Base-by-base conservation (phyloP, 2,797 vertebrate genomes). In the Pseudopleuronectes americanus region DNA sequence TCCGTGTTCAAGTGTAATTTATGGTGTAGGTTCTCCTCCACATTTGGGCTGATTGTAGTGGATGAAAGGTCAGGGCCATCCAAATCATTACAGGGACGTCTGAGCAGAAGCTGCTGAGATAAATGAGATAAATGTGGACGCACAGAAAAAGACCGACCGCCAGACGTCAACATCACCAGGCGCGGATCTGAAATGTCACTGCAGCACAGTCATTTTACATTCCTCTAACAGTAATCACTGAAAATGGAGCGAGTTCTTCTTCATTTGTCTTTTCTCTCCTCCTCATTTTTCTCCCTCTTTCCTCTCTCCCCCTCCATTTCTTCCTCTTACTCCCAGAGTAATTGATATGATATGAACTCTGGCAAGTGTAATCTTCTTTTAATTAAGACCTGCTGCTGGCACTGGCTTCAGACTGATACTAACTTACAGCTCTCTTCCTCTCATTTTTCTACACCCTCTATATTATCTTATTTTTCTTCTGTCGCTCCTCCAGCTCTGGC, bases 311-410 rank as follows among this genome's bases (percentile, higher is more conserved):
- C 36, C 36, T 60, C 65, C 57, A 26, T 62, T 33, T 68, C 73
- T 69, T 57, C 48, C 61, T 74, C 58, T 66, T 71, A 66, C 61
- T 83, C 71, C 68, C 83, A 80, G 75, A 85, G 89, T 90, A 90
- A 92, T 87, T 91, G 87, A 92, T 91, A 89, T 80, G 85, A 92
- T 90, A 89, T 68, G 80, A 81, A 78, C 64, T 31, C 81, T 88
- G 85, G 84, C 83, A 82, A 90, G 76, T 80, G 84, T 89, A 90
- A 92, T 92, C 89, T 89, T 89, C 86, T 87, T 92, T 92, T 92
- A 91, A 93, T 91, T 92, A 91, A 90, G 87, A 88, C 80, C 71
- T 89, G 80, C 86, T 87, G 80, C 83, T 84, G 82, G 84, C 71
- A 4, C 65, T 31, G 68, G 55, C 77, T 79, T 77, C 80, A 68